Base-by-base conservation (phyloP, 1,140 invertebrate species). In the Harlomillsia oculata region DNA sequence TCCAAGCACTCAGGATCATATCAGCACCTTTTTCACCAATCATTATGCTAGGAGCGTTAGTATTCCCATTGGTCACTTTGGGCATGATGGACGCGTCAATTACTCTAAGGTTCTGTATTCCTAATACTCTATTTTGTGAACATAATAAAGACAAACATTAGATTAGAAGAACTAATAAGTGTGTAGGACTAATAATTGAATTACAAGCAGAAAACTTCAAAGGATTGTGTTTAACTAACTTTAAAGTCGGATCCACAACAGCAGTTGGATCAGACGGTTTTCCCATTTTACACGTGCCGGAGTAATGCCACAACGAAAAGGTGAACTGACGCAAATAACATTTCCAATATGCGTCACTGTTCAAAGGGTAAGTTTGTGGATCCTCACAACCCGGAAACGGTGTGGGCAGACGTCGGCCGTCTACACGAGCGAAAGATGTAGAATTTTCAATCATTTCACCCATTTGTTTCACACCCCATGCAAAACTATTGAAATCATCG, bases 211-310 rank as follows among this genome's bases (percentile, higher is more conserved):
- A n/a, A n/a, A n/a, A n/a, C n/a, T n/a, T n/a, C n/a, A n/a, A n/a
- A n/a, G n/a, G n/a, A n/a, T n/a, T n/a, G n/a, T n/a, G n/a, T n/a
- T n/a, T n/a, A n/a, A n/a, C n/a, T n/a, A n/a, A n/a, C n/a, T n/a
- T n/a, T n/a, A n/a, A n/a, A n/a, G n/a, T n/a, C 0, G 81, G 75
- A 71, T 85, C 80, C 0, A 88, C 84, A 0, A 88, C 84, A 0
- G 80, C 76, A 0, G 74, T 72, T 4, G 75, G 72, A 65, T 82
- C 80, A 5, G 44, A 58, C 0, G 6, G n/a, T 1, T 75, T 72
- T 0, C 82, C 81, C 82, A 85, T 85, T 68, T 79, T 83, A 62
- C 78, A 81, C 0, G 77, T 79, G 5, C 76, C 76, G 0, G 72
- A 72, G 0, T 79, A 80, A 72, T 86, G 83, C 64, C 82, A 84